Evolutionary conservation across 2,888 invertebrate genomes (phyloP).

Genomic region (Drosophila mimetica): DNA sequence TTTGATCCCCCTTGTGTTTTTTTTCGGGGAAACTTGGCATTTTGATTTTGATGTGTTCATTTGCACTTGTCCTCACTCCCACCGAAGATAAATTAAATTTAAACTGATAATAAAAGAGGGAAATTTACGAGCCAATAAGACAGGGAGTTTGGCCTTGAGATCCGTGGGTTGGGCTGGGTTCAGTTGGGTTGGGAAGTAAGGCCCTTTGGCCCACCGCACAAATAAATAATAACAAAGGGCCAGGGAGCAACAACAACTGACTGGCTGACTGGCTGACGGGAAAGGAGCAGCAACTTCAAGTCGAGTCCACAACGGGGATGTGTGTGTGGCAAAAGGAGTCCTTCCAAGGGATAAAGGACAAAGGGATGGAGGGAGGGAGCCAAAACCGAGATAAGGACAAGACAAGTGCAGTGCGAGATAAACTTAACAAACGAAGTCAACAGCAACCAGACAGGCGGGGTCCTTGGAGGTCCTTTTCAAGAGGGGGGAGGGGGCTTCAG

Average conservation of each 20-base stretch:
- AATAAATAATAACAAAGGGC: conserved; percentile 75
- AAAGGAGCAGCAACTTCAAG: conserved; percentile 35
- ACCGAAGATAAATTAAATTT: conserved; percentile 71
- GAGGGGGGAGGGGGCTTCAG: too few species aligned
- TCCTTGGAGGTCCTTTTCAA: conserved; percentile 2
- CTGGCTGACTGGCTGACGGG: conserved; percentile 6
- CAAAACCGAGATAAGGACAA: conserved; percentile 43
- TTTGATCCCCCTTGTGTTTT: conserved; percentile 5
- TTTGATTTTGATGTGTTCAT: conserved; percentile 76
- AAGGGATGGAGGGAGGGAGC: conserved; percentile 10
- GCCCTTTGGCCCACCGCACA: conserved; percentile 41
- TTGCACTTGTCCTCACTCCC: conserved; percentile 44
- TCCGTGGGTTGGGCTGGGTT: background rate
- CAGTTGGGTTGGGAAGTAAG: background rate
- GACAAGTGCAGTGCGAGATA: conserved; percentile 73
- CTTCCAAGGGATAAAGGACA: conserved; percentile 1
- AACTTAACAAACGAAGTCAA: conserved; percentile 66
- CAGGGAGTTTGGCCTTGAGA: conserved; percentile 54
- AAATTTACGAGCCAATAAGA: conserved; percentile 78
- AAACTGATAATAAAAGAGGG: conserved; percentile 74
- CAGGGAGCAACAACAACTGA: conserved; percentile 26
- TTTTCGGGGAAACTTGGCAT: conserved; percentile 27
- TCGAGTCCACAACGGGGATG: conserved; percentile 12
- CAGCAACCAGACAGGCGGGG: conserved; percentile 45
- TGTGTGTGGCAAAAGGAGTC: background rate